These are phyloP conservation scores for Hydrozoanthus tunicans DNA, from an alignment of 64 coral and sea anemone genomes.

Conservation along the genomic window DNA sequence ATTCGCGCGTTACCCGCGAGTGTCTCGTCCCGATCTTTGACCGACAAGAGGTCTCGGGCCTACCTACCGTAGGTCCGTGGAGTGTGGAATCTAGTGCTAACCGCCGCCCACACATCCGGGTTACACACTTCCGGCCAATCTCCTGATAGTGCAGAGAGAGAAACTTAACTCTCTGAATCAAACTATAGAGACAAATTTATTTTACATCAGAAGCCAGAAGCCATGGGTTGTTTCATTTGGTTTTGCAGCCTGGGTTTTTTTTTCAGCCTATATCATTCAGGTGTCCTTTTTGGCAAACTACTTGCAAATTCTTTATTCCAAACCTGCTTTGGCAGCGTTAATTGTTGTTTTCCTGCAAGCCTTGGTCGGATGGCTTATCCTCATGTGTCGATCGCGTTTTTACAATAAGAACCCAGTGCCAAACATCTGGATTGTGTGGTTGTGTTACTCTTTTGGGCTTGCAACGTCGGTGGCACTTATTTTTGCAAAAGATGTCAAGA, in stretches of 20 bases:
- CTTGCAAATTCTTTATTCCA: neutral
- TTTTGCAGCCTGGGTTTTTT: slow-evolving; percentile 1
- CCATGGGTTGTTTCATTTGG: neutral
- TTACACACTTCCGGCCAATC: too few species aligned
- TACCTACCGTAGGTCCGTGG: too few species aligned
- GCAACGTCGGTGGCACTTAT: slow-evolving; percentile 36
- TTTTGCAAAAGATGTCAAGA: slow-evolving; percentile 37
- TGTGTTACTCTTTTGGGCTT: slow-evolving; percentile 14
- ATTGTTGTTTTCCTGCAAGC: neutral
- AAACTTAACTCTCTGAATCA: too few species aligned
- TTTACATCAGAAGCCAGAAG: too few species aligned
- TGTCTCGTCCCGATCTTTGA: too few species aligned
- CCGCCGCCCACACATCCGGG: too few species aligned
- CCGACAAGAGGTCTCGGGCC: too few species aligned
- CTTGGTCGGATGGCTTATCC: neutral
- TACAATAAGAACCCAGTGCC: neutral
- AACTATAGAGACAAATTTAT: too few species aligned
- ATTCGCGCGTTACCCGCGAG: too few species aligned
- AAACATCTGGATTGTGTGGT: slow-evolving; percentile 50
- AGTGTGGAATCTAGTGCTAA: too few species aligned
- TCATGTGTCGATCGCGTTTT: neutral
- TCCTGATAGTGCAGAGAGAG: too few species aligned
- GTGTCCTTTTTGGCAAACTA: neutral
- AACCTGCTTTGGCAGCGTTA: neutral
- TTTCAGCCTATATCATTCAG: slow-evolving; percentile 15